Percentiles rank a stretch among this genome's conserved stretches.
phyloP scores from a whole-genome alignment of 2,113 vertebrate genomes.

The Lophochroa leadbeateri region DNA sequence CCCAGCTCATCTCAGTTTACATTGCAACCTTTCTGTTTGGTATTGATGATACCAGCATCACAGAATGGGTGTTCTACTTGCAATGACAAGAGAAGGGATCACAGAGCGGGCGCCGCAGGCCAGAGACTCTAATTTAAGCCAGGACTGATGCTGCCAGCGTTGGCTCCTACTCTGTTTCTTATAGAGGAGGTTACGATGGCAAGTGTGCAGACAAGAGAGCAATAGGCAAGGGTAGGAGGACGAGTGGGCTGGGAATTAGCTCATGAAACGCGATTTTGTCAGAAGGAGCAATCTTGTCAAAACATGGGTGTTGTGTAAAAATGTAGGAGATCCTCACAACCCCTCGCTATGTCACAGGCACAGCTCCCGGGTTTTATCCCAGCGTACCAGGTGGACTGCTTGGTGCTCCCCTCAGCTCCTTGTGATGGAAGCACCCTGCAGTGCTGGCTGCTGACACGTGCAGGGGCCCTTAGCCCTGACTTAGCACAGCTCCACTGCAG shows the following conservation, averaged over 20 bases:
- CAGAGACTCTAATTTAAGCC: fast-evolving
- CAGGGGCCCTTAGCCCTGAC: neutral
- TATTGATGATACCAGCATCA: neutral
- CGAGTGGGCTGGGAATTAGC: neutral
- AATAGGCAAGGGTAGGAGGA: neutral
- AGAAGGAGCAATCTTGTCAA: neutral
- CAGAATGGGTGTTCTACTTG: fast-evolving
- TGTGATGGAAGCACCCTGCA: fast-evolving
- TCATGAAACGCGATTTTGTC: neutral
- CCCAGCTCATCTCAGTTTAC: neutral
- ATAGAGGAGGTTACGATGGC: neutral
- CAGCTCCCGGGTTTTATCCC: neutral
- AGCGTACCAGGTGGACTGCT: too few species aligned
- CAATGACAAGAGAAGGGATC: fast-evolving
- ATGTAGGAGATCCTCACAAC: neutral
- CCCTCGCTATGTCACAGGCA: neutral
- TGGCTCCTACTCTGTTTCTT: neutral
- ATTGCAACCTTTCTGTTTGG: neutral
- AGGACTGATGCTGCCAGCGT: neutral
- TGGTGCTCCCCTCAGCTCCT: neutral
- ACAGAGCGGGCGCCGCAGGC: fast-evolving
- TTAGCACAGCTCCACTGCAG: fast-evolving
- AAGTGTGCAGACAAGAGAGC: neutral
- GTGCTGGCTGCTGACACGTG: fast-evolving
- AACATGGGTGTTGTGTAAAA: neutral